A percentile compares a stretch with the other conserved stretches of the same genome.
Conservation (phyloP, 2,113 vertebrate species). For the Trematomus loennbergii region DNA sequence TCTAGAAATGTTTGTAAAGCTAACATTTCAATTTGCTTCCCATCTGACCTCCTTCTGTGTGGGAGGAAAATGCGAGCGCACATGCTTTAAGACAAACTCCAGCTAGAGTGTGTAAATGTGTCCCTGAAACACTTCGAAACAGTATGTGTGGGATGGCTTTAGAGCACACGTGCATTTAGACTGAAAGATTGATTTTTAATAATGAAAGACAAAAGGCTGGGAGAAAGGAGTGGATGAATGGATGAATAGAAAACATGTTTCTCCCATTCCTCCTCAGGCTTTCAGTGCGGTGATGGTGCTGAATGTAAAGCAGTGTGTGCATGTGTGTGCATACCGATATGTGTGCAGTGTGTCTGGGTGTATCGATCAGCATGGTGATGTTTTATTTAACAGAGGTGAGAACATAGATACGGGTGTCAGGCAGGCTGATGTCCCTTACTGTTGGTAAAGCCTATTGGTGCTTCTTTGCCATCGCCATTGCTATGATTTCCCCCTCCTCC, state of each 20-base stretch:
- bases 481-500: neutral
- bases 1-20: conserved; percentile 24
- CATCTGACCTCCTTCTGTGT: conserved; percentile 41
- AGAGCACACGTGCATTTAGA: conserved; percentile 2
- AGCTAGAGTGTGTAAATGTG: conserved; percentile 14
- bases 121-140: conserved; percentile 11
- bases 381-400: conserved; percentile 73
- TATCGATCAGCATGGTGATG: conserved; percentile 66
- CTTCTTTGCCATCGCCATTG: neutral
- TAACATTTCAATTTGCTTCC: conserved; percentile 25
- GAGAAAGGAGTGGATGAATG: conserved; percentile 22
- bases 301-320: conserved; percentile 45
- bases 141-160: conserved; percentile 6
- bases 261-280: conserved; percentile 29
- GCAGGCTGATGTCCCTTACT: conserved; percentile 30
- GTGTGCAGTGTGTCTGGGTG: conserved; percentile 32
- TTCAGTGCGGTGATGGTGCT: conserved; percentile 10
- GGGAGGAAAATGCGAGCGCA: conserved; percentile 18
- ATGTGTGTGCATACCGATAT: neutral
- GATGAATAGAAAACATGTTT: conserved; percentile 23
- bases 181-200: conserved; percentile 18
- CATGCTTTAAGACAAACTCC: conserved; percentile 17
- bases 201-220: conserved; percentile 43
- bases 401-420: conserved; percentile 19
- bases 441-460: conserved; percentile 25